Base-by-base conservation (phyloP, 2,113 vertebrate species). In the Zosterops lateralis region DNA sequence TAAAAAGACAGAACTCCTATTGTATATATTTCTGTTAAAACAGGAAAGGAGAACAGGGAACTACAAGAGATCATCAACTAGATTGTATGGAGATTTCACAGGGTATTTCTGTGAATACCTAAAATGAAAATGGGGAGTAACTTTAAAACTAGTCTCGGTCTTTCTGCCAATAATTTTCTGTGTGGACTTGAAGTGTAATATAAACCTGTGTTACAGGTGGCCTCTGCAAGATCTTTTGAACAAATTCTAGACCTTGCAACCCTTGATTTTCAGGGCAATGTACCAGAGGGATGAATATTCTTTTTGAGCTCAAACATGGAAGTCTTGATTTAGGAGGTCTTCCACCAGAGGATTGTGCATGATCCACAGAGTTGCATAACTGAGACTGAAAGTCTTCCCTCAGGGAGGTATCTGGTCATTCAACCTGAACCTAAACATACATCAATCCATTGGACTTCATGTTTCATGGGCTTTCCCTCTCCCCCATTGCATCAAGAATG, bases 1-100 rank as follows among this genome's bases (percentile, higher is more conserved):
- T 91, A 65, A 77, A 31, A 70, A 93, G 47, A 94, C 92, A 64
- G 67, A 20, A 78, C 32, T 93, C 48, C 50, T 80, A 79, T 89
- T 94, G 92, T 83, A 66, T 71, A 61, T 38, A 20, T 66, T 77
- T 68, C 48, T 78, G 47, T 81, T 72, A 56, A 94, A 93, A 83
- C 42, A 34, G 22, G 34, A 65, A 57, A 61, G 17, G 18, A 6
- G 20, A 42, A 44, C 38, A 50, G 42, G 31, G 22, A 68, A 26
- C 38, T 17, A 68, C 32, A 73, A 40, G 13, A 58, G 38, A 78
- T 87, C 48, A 91, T 93, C 75, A 90, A 14, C 24, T n/a, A n/a
- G 34, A 80, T 71, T 36, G 25, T 56, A 31, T 44, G 56, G 77
- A 31, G 26, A 90, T 83, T 91, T 53, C 76, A 71, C 12, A 72